phyloP scores from a whole-genome alignment of 2,888 invertebrate species.

The Volucella bombylans region DNA sequence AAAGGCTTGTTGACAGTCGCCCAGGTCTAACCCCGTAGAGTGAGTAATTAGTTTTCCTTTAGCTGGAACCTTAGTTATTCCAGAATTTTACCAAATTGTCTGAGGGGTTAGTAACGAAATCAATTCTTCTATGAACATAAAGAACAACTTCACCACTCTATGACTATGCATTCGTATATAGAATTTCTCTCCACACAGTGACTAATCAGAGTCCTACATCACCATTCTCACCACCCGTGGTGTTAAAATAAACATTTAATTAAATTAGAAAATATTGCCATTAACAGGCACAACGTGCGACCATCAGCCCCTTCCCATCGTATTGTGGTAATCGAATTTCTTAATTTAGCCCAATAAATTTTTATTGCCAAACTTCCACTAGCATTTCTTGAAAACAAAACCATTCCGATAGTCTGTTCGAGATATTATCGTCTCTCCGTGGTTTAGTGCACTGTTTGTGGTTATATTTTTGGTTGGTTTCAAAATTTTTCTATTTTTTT shows the following conservation, averaged over 20 bases:
- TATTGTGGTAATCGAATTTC: slow-evolving; percentile 17
- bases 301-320: background rate
- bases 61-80: too few species aligned
- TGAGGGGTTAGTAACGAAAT: too few species aligned
- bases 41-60: too few species aligned
- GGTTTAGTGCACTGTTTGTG: slow-evolving; percentile 54
- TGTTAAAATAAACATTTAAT: slow-evolving; percentile 19
- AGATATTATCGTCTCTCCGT: slow-evolving; percentile 39
- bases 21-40: too few species aligned
- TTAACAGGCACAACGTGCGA: slow-evolving; percentile 6
- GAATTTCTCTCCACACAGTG: too few species aligned
- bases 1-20: too few species aligned
- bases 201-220: too few species aligned
- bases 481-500: background rate
- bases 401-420: slow-evolving; percentile 30
- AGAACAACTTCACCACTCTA: too few species aligned
- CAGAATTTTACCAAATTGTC: too few species aligned
- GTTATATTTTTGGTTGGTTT: slow-evolving; percentile 3
- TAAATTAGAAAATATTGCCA: slow-evolving; percentile 37
- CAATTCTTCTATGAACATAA: too few species aligned
- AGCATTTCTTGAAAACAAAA: slow-evolving; percentile 57
- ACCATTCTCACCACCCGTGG: background rate
- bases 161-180: too few species aligned
- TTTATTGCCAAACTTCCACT: slow-evolving; percentile 64
- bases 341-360: slow-evolving; percentile 64